Evolutionary conservation across 2,888 invertebrate genomes (phyloP).

Genomic region (Opisthograptis luteolata): DNA sequence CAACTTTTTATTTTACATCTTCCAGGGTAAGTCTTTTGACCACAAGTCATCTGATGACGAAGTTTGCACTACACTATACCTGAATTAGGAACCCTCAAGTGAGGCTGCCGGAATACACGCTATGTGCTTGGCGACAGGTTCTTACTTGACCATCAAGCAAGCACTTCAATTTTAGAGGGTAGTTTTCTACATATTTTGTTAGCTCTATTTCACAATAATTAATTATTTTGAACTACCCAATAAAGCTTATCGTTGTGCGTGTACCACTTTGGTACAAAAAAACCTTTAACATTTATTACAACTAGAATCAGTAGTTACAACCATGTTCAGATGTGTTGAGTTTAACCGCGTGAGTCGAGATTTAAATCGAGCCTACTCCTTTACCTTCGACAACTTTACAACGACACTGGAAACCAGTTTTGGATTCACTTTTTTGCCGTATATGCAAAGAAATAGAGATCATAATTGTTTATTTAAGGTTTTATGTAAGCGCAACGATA

Average conservation of each 20-base stretch:
- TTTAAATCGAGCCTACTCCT: slow-evolving; percentile 63
- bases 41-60: no score
- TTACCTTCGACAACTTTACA: slow-evolving; percentile 46
- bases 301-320: slow-evolving; percentile 63
- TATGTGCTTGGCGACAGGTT: no score
- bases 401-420: slow-evolving; percentile 6
- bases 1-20: no score
- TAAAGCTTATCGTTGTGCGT: neutral
- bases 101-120: no score
- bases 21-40: no score
- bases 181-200: no score
- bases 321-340: slow-evolving; percentile 57
- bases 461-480: neutral
- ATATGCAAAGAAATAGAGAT: neutral
- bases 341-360: slow-evolving; percentile 61
- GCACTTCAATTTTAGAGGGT: no score
- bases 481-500: neutral
- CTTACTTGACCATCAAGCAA: no score
- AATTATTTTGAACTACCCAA: no score
- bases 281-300: slow-evolving; percentile 16
- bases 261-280: slow-evolving; percentile 1
- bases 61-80: no score
- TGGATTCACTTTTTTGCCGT: neutral
- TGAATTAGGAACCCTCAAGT: no score
- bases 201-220: no score